Percentiles rank a stretch among this genome's conserved stretches.
These are phyloP conservation scores for Pangasius djambal DNA, from an alignment of 2,797 vertebrate species.

Conservation along the genomic window DNA sequence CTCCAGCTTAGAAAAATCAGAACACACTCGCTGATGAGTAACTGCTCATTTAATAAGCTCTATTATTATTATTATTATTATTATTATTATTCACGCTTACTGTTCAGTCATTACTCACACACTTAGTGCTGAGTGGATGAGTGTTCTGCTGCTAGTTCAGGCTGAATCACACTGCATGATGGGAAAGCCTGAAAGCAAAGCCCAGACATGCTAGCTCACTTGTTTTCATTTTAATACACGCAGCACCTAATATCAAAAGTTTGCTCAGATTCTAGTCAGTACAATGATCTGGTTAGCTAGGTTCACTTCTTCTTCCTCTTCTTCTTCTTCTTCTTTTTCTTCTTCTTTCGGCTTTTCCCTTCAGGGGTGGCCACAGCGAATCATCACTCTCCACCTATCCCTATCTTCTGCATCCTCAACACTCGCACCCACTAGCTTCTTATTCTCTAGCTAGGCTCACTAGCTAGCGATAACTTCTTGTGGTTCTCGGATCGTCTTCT, in stretches of 20 bases:
- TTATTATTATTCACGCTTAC: neutral
- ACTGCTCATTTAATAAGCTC: neutral
- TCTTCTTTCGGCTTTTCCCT: too few relatives aligned
- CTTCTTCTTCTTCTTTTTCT: too few relatives aligned
- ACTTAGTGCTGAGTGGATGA: neutral
- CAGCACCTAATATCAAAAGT: neutral
- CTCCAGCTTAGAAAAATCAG: neutral
- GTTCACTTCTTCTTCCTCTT: neutral
- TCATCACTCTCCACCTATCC: too few relatives aligned
- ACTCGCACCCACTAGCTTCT: too few relatives aligned
- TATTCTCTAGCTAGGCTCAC: neutral
- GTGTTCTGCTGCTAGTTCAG: neutral
- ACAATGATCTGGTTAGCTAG: neutral
- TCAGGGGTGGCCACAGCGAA: too few relatives aligned
- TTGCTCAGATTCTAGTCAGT: neutral
- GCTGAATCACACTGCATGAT: neutral
- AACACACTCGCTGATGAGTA: neutral
- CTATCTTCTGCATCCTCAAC: too few relatives aligned
- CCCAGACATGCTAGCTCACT: neutral
- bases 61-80: conserved; percentile 1
- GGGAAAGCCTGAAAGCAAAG: neutral
- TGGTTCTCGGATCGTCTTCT: too few relatives aligned
- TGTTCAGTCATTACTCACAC: neutral
- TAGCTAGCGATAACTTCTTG: neutral
- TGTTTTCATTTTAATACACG: neutral